Base-by-base conservation (phyloP, 2,113 vertebrate genomes). In the Artemisiospiza belli region DNA sequence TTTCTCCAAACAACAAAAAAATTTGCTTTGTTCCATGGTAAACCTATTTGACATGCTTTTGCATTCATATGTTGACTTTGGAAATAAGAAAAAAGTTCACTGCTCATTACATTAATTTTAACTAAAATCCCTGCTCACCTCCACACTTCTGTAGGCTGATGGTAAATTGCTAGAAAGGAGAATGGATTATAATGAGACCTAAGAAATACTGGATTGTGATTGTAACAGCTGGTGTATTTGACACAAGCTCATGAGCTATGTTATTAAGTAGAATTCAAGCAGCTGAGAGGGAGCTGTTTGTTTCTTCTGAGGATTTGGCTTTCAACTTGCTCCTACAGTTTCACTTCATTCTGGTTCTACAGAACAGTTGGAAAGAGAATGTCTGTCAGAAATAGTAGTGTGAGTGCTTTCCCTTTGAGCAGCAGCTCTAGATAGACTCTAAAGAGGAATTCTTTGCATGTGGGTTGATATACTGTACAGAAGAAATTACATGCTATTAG, bases 271-370 rank as follows among this genome's bases (percentile, higher is more conserved):
- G 77, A 94, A 83, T 77, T 92, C 85, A 83, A 54, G 83, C 85
- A 88, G 80, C 61, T 93, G 86, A 89, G 68, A 93, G 89, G 20
- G 61, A 81, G 55, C 47, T 78, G 33, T 84, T 92, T 67, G 68
- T 86, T 93, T 95, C 83, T 92, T 95, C 47, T 75, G 64, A 78
- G 61, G 47, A 72, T 70, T 91, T 97, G 91, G 80, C 83, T 87
- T 55, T 90, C 47, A 81, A 24, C 57, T 67, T 91, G 35, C 31
- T 80, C 73, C 83, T 37, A 31, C 64, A 78, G 83, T 93, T 96
- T 89, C 61, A n/a, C 33, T 89, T 92, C 52, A 81, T 81, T 89
- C 73, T 68, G 33, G 33, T 75, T 83, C 64, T 84, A 28, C 41
- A 61, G 47, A 93, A 61, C 83, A 83, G 68, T 37, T 83, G 76